Percentiles rank a stretch among this genome's conserved stretches.
Conservation (phyloP, 2,888 invertebrate genomes). For the Muscina levida region DNA sequence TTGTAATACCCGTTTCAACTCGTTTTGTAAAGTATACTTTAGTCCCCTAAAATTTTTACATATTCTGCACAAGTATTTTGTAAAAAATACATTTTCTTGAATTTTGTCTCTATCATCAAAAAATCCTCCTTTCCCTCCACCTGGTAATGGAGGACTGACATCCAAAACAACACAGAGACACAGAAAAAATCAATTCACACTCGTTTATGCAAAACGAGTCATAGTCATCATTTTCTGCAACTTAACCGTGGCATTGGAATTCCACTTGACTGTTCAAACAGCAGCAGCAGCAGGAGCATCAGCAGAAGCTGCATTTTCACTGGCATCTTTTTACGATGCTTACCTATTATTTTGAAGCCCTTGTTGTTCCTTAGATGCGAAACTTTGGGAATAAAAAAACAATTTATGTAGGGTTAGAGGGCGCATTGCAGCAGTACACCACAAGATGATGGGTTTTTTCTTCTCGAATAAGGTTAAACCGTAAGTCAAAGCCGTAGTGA, state of each 20-base stretch:
- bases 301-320: constrained; percentile 62
- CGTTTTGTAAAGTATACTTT: no score
- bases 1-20: no score
- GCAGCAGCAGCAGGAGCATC: constrained; percentile 40
- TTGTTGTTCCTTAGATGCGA: constrained; percentile 18
- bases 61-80: no score
- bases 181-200: constrained; percentile 76
- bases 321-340: constrained; percentile 33
- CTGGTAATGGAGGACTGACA: not conserved
- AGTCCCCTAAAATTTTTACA: no score
- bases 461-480: constrained; percentile 63
- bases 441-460: not conserved
- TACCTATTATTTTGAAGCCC: not conserved
- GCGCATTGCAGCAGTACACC: constrained; percentile 60
- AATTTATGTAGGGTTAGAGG: constrained; percentile 77
- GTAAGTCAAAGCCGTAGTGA: constrained; percentile 75
- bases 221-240: constrained; percentile 36
- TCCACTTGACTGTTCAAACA: constrained; percentile 73
- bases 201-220: constrained; percentile 66
- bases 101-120: no score
- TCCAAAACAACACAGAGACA: constrained; percentile 31
- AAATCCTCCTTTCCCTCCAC: no score
- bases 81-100: no score
- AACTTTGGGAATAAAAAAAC: constrained; percentile 46
- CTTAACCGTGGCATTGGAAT: constrained; percentile 72